phyloP scores from a whole-genome alignment of 1,140 invertebrate species.

The Maconellicoccus hirsutus region DNA sequence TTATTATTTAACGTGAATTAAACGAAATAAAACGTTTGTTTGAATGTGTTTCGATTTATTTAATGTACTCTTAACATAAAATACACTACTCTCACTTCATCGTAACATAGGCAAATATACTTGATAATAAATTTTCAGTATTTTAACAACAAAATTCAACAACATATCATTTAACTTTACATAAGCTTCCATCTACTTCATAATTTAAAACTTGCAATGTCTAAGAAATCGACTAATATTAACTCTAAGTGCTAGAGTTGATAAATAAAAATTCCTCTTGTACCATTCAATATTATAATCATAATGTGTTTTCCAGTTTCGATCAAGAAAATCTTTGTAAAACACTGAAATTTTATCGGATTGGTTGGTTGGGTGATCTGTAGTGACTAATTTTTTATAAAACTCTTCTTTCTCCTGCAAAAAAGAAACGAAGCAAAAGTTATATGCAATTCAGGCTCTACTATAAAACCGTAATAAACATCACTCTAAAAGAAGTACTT shows the following conservation, averaged over 20 bases:
- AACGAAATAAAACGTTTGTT: too few species aligned
- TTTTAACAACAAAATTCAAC: too few species aligned
- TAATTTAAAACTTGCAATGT: not conserved
- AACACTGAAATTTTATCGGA: conserved; percentile 76
- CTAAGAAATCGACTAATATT: conserved; percentile 10
- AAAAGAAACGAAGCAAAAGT: conserved; percentile 28
- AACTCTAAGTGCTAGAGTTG: not conserved
- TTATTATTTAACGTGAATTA: too few species aligned
- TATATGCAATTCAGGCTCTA: not conserved
- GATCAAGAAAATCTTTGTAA: conserved; percentile 67
- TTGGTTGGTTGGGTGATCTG: conserved; percentile 35
- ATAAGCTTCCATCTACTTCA: too few species aligned
- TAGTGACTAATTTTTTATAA: conserved; percentile 39
- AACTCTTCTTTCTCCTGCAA: conserved; percentile 53
- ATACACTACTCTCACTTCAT: too few species aligned
- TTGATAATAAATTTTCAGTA: too few species aligned
- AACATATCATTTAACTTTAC: too few species aligned
- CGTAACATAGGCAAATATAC: too few species aligned
- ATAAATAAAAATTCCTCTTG: conserved; percentile 36
- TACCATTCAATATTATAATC: conserved; percentile 65
- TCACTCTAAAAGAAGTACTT: conserved; percentile 16
- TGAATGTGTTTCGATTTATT: too few species aligned
- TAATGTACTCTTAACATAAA: too few species aligned
- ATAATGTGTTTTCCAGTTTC: conserved; percentile 57
- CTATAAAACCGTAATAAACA: not conserved